Base-by-base conservation (phyloP, 2,888 invertebrate species). In the Falcaria lacertinaria region DNA sequence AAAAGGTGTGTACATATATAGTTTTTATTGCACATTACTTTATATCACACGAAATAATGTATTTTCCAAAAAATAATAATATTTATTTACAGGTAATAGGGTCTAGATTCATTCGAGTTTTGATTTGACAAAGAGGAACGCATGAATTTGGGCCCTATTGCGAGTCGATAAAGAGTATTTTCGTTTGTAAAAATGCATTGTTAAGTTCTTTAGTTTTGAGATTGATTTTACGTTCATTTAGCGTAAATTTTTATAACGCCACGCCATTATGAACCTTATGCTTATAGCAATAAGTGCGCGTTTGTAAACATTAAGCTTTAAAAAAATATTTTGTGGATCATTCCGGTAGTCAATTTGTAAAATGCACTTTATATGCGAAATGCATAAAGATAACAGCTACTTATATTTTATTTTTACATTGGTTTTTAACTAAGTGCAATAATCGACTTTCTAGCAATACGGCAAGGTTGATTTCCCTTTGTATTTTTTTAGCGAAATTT, bases 401-500 rank as follows among this genome's bases (percentile, higher is more conserved):
- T n/a, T n/a, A n/a, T n/a, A n/a, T n/a, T 28, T 28, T 28, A 28
- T 28, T 28, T 28, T 28, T 28, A 11, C 28, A 28, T 28, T 7
- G 11, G 28, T 25, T 6, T 25, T 25, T 25, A 25, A 7, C 11
- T 7, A 37, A 22, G 37, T 37, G 37, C 37, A 37, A 37, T 37
- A 37, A 37, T 15, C 37, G 37, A 37, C 25, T 17, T 35, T 35
- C 5, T 17, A n/a, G 11, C 15, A 34, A 2, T 6, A 42, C 37
- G 28, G 11, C 54, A 56, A 52, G 52, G 54, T 57, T 49, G 53
- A 50, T 48, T 49, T 52, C 54, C 52, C 44, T 53, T 46, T 40
- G 51, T 56, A 50, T 52, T 48, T 45, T 19, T 42, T 51, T 57
- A 52, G 45, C 38, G 42, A 46, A 59, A 41, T 47, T 60, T 62